These are phyloP conservation scores for Aphrocallistes beatrix DNA, from an alignment of 37 sponge, comb jelly and placozoan species.

Conservation along the genomic window DNA sequence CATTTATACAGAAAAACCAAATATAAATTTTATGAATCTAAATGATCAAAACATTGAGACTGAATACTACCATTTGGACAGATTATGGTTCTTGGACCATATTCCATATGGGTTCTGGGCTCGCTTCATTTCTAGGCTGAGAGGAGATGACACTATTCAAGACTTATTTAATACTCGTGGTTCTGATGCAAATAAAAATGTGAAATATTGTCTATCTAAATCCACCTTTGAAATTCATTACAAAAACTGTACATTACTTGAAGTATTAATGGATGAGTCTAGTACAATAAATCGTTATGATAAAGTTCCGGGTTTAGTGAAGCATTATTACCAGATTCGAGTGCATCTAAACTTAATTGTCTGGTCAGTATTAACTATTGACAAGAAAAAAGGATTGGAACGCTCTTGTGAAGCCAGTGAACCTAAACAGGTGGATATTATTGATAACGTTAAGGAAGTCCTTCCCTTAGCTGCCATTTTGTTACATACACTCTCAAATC, in stretches of 20 bases:
- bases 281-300: constrained; percentile 9
- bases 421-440: not conserved
- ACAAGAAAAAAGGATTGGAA: not conserved
- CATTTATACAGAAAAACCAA: not conserved
- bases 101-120: constrained; percentile 6
- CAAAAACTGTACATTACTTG: not conserved
- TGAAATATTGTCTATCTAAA: not conserved
- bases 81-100: constrained; percentile 1
- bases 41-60: not conserved
- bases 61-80: not conserved
- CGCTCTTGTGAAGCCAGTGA: not conserved
- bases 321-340: not conserved
- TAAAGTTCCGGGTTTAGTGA: not conserved
- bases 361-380: not conserved
- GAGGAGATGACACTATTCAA: not conserved
- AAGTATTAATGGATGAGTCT: not conserved
- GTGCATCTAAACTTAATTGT: not conserved
- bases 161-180: not conserved
- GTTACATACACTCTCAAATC: not conserved
- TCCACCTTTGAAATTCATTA: constrained; percentile 10
- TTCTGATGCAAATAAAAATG: not conserved
- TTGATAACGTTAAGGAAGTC: not conserved
- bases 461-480: not conserved
- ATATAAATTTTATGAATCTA: not conserved
- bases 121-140: not conserved